Conservation (phyloP, 2,113 vertebrate species). For the Egretta garzetta region DNA sequence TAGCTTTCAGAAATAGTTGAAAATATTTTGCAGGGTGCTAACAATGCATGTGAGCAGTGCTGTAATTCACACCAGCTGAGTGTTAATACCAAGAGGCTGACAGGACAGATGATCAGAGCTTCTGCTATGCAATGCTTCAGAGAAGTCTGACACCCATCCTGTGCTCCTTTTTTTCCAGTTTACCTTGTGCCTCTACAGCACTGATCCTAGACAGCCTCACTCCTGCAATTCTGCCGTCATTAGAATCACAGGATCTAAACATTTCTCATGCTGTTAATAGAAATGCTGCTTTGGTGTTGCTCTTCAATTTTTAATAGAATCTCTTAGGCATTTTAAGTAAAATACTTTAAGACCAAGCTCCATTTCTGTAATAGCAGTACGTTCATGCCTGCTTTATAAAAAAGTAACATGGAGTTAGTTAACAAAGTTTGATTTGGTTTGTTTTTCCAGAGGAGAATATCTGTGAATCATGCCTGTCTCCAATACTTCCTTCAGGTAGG, state of each 20-base stretch:
- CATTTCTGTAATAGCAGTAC: background rate
- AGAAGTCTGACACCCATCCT: background rate
- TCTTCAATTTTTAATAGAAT: background rate
- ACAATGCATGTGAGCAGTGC: rapidly evolving
- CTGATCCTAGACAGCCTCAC: background rate
- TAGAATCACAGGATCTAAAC: background rate
- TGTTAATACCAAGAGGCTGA: background rate
- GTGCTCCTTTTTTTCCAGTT: background rate
- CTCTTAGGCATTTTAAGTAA: background rate
- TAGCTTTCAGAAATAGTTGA: background rate
- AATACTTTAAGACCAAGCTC: background rate
- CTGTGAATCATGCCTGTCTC: slow-evolving; percentile 91
- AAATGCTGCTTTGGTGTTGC: background rate
- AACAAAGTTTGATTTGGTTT: slow-evolving; percentile 34
- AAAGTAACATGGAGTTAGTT: background rate
- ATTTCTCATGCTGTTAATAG: background rate
- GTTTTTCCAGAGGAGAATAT: slow-evolving; percentile 90
- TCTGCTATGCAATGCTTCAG: background rate
- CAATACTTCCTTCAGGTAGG: slow-evolving; percentile 92
- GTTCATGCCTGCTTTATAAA: background rate
- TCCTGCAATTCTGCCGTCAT: background rate
- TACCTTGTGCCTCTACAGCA: background rate
- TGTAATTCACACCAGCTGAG: background rate
- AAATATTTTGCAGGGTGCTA: background rate
- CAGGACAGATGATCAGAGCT: background rate